Conservation (phyloP, 1,140 invertebrate species). For the Agraylea sexmaculata region DNA sequence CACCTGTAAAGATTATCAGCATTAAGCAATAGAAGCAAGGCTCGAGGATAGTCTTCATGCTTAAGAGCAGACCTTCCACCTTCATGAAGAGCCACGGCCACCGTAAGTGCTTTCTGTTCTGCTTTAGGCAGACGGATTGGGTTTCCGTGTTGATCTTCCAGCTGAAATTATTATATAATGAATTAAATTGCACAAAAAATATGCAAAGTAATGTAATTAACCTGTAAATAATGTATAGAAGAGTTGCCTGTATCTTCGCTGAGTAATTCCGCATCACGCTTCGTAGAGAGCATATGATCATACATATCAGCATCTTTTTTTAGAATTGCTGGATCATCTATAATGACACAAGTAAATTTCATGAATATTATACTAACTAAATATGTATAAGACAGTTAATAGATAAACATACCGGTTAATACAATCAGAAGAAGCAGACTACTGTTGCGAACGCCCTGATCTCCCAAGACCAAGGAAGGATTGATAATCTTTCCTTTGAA, state of each 20-base stretch:
- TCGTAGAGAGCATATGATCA: constrained; percentile 39
- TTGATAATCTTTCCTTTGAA: constrained; percentile 50
- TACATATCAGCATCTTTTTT: constrained; percentile 33
- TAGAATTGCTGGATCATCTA: constrained; percentile 28
- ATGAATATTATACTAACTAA: constrained; percentile 8
- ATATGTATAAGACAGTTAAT: constrained; percentile 16
- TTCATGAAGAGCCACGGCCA: constrained; percentile 67
- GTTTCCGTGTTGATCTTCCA: constrained; percentile 68
- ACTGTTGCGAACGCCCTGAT: constrained; percentile 54
- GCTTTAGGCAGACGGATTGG: constrained; percentile 50
- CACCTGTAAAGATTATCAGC: constrained; percentile 63
- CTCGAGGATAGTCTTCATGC: constrained; percentile 50
- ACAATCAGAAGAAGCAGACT: constrained; percentile 53
- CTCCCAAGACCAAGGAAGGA: constrained; percentile 34
- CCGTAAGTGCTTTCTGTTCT: constrained; percentile 53
- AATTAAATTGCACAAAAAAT: not conserved
- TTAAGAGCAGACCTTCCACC: constrained; percentile 57
- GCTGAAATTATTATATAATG: constrained; percentile 33
- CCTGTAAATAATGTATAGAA: constrained; percentile 36
- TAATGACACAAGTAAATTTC: constrained; percentile 9
- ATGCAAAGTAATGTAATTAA: constrained; percentile 18
- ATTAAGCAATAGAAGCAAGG: constrained; percentile 60
- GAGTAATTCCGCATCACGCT: constrained; percentile 41
- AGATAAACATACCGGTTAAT: constrained; percentile 34
- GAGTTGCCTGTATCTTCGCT: constrained; percentile 31